Base-by-base conservation (phyloP, 2,113 vertebrate genomes). In the Bos indicus region DNA sequence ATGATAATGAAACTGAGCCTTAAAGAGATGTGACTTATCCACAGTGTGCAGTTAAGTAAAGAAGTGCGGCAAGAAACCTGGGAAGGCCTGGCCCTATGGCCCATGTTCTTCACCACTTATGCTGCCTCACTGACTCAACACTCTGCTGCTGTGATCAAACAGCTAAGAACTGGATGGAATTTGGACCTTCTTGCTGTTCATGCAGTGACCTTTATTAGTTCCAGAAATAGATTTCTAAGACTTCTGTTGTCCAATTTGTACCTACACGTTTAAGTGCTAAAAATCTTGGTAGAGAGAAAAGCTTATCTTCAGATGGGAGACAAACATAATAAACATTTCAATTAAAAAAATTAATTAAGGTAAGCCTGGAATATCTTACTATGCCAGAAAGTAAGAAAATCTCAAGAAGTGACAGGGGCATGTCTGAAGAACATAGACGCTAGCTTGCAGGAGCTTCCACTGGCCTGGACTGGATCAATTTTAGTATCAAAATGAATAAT, bases 41-140 rank as follows among this genome's bases (percentile, higher is more conserved):
- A 14, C 17, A 59, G n/a, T 54, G 43, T 36, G 33, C 9, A 21
- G 33, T 46, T 71, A 43, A 23, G 56, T 33, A 26, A 40, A 15
- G 8, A 85, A 25, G 25, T 2, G 36, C 30, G 8, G 23, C 52
- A 36, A 80, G 80, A 28, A 80, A 54, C 10, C n/a, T 1, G 19
- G 78, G 48, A 28, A 43, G 48, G 14, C 11, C 57, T 7, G 17
- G 30, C 30, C 23, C 17, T 9, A 1, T 1, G 15, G 17, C 28
- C 56, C 30, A 0, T 2, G n/a, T 56, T 77, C 48, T 9, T 33
- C 43, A 67, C 13, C 30, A 33, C 64, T 26, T 11, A 12, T 0
- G 1, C 16, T 1, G 36, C 77, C 40, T 77, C 36, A 1, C 28
- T 19, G 46, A 36, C 16, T 33, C 23, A 10, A 1, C 8, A 3